phyloP scores from a whole-genome alignment of 2,888 invertebrate genomes.

The Polydrusus pterygomalis region DNA sequence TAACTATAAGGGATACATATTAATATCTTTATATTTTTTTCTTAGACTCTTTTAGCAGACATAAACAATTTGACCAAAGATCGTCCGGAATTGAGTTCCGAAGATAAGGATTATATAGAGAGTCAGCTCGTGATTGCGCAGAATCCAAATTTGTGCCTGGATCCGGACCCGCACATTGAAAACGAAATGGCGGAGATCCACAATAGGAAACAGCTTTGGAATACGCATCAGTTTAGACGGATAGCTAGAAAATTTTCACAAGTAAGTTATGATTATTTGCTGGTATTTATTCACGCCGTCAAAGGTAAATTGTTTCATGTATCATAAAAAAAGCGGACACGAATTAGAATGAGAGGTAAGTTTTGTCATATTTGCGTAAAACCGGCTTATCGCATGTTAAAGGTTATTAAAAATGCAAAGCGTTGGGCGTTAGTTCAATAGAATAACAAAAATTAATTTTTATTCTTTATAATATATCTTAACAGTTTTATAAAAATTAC shows the following conservation, averaged over 20 bases:
- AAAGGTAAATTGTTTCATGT: too few relatives aligned
- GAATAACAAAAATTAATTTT: too few relatives aligned
- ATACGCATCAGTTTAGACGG: constrained; percentile 82
- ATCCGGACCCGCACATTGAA: constrained; percentile 89
- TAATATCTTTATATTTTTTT: constrained; percentile 40
- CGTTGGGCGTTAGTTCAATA: too few relatives aligned
- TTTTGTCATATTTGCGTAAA: too few relatives aligned
- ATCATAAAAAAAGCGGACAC: too few relatives aligned
- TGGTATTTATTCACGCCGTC: too few relatives aligned
- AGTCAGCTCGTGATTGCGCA: constrained; percentile 90
- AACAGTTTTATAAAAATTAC: too few relatives aligned
- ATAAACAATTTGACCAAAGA: constrained; percentile 68
- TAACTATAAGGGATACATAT: too few relatives aligned
- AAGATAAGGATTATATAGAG: constrained; percentile 86
- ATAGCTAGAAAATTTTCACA: constrained; percentile 87
- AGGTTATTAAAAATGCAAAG: too few relatives aligned
- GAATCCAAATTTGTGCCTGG: constrained; percentile 90
- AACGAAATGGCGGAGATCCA: constrained; percentile 84
- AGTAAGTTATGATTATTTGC: constrained; percentile 62
- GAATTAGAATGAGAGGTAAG: too few relatives aligned
- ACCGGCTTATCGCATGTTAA: too few relatives aligned
- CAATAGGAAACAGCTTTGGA: constrained; percentile 83
- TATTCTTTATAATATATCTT: too few relatives aligned
- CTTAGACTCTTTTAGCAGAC: constrained; percentile 67
- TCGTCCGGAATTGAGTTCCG: constrained; percentile 78